Evolutionary conservation across 2,888 invertebrate species (phyloP).

Genomic region (Hemicrepidius hirtus): DNA sequence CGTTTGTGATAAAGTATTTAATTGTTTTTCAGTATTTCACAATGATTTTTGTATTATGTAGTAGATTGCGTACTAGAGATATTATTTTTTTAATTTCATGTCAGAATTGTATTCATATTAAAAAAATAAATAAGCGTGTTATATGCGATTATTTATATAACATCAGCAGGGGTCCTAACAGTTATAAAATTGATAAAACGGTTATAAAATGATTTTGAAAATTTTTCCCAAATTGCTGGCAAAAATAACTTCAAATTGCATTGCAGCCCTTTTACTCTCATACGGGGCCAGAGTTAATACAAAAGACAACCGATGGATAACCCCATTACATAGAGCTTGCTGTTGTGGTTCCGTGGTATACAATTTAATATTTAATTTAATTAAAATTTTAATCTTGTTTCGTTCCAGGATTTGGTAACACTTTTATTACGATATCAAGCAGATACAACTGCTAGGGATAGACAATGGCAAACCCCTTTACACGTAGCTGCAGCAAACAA

Average conservation of each 20-base stretch:
- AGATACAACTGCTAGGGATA: constrained; percentile 76
- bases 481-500: constrained; percentile 79
- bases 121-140: not conserved
- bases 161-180: too few relatives aligned
- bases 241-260: too few relatives aligned
- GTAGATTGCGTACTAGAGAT: not conserved
- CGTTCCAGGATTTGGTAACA: constrained; percentile 70
- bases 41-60: constrained; percentile 16
- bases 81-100: constrained; percentile 19
- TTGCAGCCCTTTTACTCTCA: constrained; percentile 74
- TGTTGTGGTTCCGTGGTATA: constrained; percentile 73
- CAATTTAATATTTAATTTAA: too few relatives aligned
- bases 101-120: not conserved
- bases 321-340: constrained; percentile 79
- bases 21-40: constrained; percentile 24
- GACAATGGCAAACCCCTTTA: constrained; percentile 79
- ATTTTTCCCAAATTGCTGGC: too few relatives aligned
- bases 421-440: constrained; percentile 75
- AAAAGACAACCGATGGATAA: constrained; percentile 78
- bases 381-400: not conserved
- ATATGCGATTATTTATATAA: too few relatives aligned
- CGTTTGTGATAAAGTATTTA: constrained; percentile 23
- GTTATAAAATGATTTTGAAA: too few relatives aligned
- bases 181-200: too few relatives aligned
- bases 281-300: constrained; percentile 78